Percentiles rank a stretch among this genome's conserved stretches.
These are phyloP conservation scores for Drosophila pseudotalamancana DNA, from an alignment of 2,888 invertebrate genomes.

Conservation along the genomic window DNA sequence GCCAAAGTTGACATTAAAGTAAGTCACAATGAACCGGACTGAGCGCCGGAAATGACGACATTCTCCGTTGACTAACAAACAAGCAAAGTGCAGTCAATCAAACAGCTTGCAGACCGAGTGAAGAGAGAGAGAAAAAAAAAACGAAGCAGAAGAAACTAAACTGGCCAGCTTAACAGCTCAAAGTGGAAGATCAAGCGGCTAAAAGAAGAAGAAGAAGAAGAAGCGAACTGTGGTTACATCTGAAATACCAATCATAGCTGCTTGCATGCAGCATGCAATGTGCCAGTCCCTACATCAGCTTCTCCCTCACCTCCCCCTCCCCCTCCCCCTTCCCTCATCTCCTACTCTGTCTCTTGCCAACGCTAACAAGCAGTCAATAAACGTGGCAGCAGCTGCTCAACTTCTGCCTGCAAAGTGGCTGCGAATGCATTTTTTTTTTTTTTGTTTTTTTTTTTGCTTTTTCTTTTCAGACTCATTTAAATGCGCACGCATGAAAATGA, in stretches of 20 bases:
- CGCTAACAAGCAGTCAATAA: constrained; percentile 55
- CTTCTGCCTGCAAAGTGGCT: constrained; percentile 6
- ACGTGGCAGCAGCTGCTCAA: constrained; percentile 30
- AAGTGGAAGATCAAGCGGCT: constrained; percentile 6
- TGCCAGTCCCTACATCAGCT: neutral
- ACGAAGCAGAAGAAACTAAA: neutral
- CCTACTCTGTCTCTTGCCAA: constrained; percentile 1
- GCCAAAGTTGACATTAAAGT: constrained; percentile 25
- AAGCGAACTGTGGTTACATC: constrained; percentile 8
- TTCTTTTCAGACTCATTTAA: constrained; percentile 40
- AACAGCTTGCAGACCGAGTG: constrained; percentile 15
- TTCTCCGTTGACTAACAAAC: constrained; percentile 27
- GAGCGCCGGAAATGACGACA: constrained; percentile 41
- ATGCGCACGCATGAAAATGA: constrained; percentile 45
- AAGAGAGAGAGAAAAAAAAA: neutral
- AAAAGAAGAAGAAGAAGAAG: no score
- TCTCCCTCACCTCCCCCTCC: neutral
- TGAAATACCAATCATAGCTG: constrained; percentile 23
- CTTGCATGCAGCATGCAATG: constrained; percentile 51
- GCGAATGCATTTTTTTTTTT: neutral
- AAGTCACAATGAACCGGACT: constrained; percentile 24
- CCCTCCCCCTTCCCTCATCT: neutral
- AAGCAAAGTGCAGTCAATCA: constrained; percentile 34
- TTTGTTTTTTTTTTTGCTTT: neutral
- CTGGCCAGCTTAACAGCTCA: constrained; percentile 12